Conservation (phyloP, 1,140 invertebrate species). For the Lepidurus couesii region DNA sequence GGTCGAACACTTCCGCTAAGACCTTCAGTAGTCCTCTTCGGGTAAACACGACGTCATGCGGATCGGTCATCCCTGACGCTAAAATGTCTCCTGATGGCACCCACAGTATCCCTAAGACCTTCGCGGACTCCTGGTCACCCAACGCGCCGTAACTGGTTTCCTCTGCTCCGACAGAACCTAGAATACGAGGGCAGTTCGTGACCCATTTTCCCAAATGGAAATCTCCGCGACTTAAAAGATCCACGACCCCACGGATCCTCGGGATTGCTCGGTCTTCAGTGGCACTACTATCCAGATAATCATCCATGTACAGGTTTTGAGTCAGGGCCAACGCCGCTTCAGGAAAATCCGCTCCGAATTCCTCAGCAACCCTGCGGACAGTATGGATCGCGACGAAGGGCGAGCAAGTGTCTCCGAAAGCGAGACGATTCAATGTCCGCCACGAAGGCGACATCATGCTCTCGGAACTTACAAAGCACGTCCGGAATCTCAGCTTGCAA, state of each 20-base stretch:
- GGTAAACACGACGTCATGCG: not conserved
- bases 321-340: slow-evolving; percentile 24
- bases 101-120: not conserved
- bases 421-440: slow-evolving; percentile 24
- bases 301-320: slow-evolving; percentile 35
- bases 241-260: slow-evolving; percentile 5
- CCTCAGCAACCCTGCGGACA: not conserved
- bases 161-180: not conserved
- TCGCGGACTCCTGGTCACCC: not conserved
- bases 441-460: slow-evolving; percentile 15
- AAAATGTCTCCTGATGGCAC: too few species aligned
- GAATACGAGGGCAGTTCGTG: slow-evolving; percentile 9
- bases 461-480: slow-evolving; percentile 25
- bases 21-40: not conserved
- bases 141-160: not conserved
- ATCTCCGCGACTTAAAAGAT: slow-evolving; percentile 28
- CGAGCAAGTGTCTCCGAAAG: slow-evolving; percentile 37
- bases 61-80: not conserved
- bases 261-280: slow-evolving; percentile 29
- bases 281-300: slow-evolving; percentile 31
- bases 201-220: slow-evolving; percentile 35
- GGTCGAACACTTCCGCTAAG: slow-evolving; percentile 1
- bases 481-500: not conserved
- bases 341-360: not conserved
- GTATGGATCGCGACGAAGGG: slow-evolving; percentile 30